These are phyloP conservation scores for Leptinotarsa peninsularis DNA, from an alignment of 2,888 invertebrate species.

Conservation along the genomic window DNA sequence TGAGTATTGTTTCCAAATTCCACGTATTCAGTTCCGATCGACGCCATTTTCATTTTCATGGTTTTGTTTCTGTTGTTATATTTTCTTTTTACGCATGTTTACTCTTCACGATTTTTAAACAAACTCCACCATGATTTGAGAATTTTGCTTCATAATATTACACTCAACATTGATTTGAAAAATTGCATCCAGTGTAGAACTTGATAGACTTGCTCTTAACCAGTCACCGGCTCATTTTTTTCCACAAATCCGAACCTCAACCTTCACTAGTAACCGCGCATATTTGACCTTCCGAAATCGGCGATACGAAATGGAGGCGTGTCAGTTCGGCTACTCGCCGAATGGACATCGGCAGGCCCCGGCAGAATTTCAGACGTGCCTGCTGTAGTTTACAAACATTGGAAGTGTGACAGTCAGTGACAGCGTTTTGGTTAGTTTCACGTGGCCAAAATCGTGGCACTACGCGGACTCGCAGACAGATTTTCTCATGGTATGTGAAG, in stretches of 20 bases:
- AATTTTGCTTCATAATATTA: too few relatives aligned
- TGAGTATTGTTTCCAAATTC: too few relatives aligned
- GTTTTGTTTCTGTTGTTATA: too few relatives aligned
- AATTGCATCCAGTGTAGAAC: too few relatives aligned
- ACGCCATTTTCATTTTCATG: too few relatives aligned
- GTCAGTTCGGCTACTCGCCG: neutral
- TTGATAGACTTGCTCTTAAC: too few relatives aligned
- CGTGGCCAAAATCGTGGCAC: constrained; percentile 8
- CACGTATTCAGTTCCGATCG: too few relatives aligned
- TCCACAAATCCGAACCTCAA: neutral
- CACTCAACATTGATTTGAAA: too few relatives aligned
- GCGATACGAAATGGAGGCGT: constrained; percentile 8
- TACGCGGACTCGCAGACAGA: neutral
- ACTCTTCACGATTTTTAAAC: too few relatives aligned
- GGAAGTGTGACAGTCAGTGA: constrained; percentile 3
- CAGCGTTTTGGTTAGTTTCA: neutral
- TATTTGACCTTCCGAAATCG: constrained; percentile 3
- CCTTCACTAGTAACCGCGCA: neutral
- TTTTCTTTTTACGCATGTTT: too few relatives aligned
- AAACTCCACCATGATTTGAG: too few relatives aligned
- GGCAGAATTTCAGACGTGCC: neutral
- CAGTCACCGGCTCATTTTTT: neutral
- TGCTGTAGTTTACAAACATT: neutral
- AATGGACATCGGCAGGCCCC: constrained; percentile 1
- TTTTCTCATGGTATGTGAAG: constrained; percentile 1